phyloP scores from a whole-genome alignment of 2,888 invertebrate genomes.

The Cheilosia soror region DNA sequence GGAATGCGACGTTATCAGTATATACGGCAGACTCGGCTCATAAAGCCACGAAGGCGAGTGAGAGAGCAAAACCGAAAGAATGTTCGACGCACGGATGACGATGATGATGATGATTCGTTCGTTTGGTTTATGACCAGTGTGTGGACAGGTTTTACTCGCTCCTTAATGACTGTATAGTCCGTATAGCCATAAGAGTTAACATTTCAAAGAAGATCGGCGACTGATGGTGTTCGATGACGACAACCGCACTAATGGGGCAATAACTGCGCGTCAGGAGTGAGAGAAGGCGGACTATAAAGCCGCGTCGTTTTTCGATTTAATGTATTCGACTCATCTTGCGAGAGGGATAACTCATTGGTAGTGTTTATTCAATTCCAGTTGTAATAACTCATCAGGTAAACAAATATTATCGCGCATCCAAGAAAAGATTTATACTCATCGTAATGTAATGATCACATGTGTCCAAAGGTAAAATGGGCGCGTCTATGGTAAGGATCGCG shows the following conservation, averaged over 20 bases:
- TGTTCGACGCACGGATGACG: conserved; percentile 28
- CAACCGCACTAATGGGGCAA: conserved; percentile 40
- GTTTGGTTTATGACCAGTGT: conserved; percentile 60
- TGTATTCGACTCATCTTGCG: conserved; percentile 7
- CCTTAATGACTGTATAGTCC: conserved; percentile 50
- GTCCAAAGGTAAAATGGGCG: conserved; percentile 34
- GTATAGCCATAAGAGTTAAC: conserved; percentile 54
- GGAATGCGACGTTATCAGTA: conserved; percentile 69
- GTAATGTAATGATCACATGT: conserved; percentile 19
- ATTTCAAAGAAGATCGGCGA: conserved; percentile 34
- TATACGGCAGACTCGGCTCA: conserved; percentile 49
- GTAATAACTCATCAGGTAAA: conserved; percentile 50
- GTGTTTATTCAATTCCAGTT: conserved; percentile 41
- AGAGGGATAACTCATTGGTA: conserved; percentile 46
- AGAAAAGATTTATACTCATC: conserved; percentile 40
- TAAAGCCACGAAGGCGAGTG: conserved; percentile 49
- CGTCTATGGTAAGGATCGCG: conserved; percentile 1
- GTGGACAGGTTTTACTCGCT: conserved; percentile 58
- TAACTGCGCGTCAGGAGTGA: conserved; percentile 52
- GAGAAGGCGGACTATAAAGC: conserved; percentile 36
- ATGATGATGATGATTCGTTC: conserved; percentile 56
- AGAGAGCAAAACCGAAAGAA: conserved; percentile 19
- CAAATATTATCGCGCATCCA: conserved; percentile 44
- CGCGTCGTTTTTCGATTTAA: conserved; percentile 10
- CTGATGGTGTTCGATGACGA: conserved; percentile 15